phyloP scores from a whole-genome alignment of 2,888 invertebrate species.

The Rugalucina vietnamica region DNA sequence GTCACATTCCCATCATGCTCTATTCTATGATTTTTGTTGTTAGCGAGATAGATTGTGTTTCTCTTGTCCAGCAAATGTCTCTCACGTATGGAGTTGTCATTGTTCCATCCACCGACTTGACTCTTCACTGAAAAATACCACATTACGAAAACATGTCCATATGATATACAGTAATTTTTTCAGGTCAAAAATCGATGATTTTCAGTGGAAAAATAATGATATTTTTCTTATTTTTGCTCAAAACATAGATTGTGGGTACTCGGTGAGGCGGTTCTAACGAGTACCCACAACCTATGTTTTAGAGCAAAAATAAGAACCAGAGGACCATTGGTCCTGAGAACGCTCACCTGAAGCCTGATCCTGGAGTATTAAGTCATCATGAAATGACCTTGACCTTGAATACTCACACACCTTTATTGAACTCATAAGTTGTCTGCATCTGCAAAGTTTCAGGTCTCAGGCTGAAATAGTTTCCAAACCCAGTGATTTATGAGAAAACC shows the following conservation, averaged over 20 bases:
- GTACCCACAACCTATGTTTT: neutral
- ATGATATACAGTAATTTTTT: neutral
- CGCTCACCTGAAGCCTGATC: no score
- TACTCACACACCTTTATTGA: no score
- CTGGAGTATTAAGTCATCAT: no score
- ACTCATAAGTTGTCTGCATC: no score
- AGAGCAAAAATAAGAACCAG: neutral
- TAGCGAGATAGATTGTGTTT: neutral
- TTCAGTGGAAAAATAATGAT: neutral
- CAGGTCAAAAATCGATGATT: neutral
- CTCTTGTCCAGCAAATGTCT: neutral
- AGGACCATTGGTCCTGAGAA: no score
- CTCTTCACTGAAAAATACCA: neutral
- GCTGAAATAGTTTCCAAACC: no score
- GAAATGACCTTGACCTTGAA: no score
- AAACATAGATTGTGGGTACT: neutral
- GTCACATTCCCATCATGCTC: neutral
- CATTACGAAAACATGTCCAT: neutral
- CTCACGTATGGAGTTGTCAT: neutral
- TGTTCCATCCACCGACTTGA: neutral
- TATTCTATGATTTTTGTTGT: neutral
- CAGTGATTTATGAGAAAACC: no score
- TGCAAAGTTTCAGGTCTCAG: no score
- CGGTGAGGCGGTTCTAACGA: neutral
- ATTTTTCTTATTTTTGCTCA: neutral